phyloP scores from a whole-genome alignment of 2,113 vertebrate genomes.

The Labrus mixtus region DNA sequence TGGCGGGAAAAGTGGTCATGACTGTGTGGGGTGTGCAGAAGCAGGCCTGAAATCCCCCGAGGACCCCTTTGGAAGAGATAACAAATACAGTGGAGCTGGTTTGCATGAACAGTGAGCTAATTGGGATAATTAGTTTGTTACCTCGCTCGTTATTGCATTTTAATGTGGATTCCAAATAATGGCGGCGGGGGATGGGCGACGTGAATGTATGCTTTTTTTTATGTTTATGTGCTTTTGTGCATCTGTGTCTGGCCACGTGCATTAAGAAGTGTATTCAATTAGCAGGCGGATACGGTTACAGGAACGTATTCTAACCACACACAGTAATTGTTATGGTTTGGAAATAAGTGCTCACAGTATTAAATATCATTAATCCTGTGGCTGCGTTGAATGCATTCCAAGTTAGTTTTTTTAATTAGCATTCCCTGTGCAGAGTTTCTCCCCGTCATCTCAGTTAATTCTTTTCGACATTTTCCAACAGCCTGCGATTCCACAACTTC shows the following conservation, averaged over 20 bases:
- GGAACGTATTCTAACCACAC: neutral
- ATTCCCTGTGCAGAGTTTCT: conserved; percentile 13
- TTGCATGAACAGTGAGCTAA: conserved; percentile 73
- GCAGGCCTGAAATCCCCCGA: conserved; percentile 51
- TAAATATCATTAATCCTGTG: conserved; percentile 41
- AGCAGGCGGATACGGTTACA: neutral
- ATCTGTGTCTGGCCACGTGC: neutral
- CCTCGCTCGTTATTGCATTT: conserved; percentile 73
- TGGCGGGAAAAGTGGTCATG: conserved; percentile 48
- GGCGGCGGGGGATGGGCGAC: conserved; percentile 26
- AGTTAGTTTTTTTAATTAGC: conserved; percentile 20
- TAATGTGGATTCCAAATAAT: conserved; percentile 69
- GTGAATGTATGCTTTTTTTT: conserved; percentile 27
- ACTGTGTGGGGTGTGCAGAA: conserved; percentile 21
- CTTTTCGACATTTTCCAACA: conserved; percentile 34
- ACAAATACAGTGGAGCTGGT: conserved; percentile 48
- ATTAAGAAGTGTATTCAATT: too few species aligned
- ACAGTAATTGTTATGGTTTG: neutral
- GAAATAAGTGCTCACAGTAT: neutral
- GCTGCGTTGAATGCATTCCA: conserved; percentile 24
- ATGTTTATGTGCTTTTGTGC: neutral
- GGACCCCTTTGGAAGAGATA: conserved; percentile 50
- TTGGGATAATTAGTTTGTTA: conserved; percentile 78
- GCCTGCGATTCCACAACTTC: conserved; percentile 20
- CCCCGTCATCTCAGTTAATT: conserved; percentile 9